Evolutionary conservation across 2,888 invertebrate genomes (phyloP), one percentile per base, ranked within the genome.

Genomic region (Isotomurus palustris): DNA sequence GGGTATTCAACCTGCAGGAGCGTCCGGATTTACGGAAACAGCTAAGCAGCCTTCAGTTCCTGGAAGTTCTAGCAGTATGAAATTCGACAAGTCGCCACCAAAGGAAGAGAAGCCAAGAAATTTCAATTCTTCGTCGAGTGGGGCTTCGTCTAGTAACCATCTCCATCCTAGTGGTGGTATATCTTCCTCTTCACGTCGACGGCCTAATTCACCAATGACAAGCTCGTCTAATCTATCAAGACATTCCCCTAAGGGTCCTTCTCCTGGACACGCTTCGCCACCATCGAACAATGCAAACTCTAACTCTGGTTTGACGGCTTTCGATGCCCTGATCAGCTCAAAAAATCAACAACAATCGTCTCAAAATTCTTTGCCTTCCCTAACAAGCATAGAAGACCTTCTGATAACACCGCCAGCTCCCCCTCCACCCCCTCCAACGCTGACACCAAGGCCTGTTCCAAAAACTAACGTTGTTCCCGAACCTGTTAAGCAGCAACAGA

Each of bases 401-500:
- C 44, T 66, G 14, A 49, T 43, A 8, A 54, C 56, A 19, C 51
- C 62, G n/a, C 60, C 55, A 27, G 47, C 54, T 24, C 48, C 59
- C 10, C 24, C 38, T 10, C 25, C 51, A 22, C 4, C 48, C 21
- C 28, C 14, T 38, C 17, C 53, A 28, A 45, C 52, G 19, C 5
- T 38, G 6, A 28, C 52, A 27, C 51, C 58, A 55, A 22, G 50
- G 45, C 36, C 53, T 24, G 54, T 60, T 58, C 72, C 85, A 84
- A 62, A 84, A 84, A 80, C 82, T 83, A 67, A 78, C 78, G 54
- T 82, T 81, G 65, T 82, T 82, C 68, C 71, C 72, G 45, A 65
- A 58, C 27, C 48, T 29, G 80, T 82, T 45, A 40, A 51, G 40
- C 44, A 24, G n/a, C 29, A 43, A 12, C n/a, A n/a, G n/a, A n/a